Evolutionary conservation across 2,113 vertebrate genomes (phyloP).

Genomic region (Steatornis caripensis): DNA sequence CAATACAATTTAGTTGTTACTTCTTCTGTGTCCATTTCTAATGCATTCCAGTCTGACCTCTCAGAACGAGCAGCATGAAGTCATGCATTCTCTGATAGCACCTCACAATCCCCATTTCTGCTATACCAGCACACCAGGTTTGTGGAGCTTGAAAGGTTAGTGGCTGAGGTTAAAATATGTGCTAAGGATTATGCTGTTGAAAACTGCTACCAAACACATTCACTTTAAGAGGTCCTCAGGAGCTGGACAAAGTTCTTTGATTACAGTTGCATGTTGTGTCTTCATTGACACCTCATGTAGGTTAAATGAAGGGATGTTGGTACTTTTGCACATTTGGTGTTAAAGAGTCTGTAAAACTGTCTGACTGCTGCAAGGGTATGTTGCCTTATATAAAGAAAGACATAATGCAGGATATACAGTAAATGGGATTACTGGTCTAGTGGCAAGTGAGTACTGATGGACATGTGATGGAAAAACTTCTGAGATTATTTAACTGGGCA

Average conservation of each 20-base stretch:
- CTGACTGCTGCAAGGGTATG: not conserved
- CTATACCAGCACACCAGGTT: not conserved
- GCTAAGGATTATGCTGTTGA: not conserved
- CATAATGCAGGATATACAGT: not conserved
- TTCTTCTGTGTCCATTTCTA: not conserved
- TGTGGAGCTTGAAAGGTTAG: not conserved
- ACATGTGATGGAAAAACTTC: not conserved
- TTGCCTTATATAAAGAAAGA: not conserved
- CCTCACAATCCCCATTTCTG: not conserved
- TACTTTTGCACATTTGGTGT: not conserved
- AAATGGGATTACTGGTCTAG: not conserved
- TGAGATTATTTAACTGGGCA: not conserved
- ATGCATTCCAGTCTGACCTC: not conserved
- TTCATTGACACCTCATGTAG: not conserved
- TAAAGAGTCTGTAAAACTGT: not conserved
- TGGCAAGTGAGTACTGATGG: not conserved
- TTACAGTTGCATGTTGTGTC: not conserved
- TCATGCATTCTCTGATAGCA: not conserved
- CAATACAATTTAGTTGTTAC: not conserved
- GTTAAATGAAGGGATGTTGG: not conserved
- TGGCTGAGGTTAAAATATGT: not conserved
- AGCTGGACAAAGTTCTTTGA: not conserved
- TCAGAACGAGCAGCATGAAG: not conserved
- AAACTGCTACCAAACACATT: not conserved
- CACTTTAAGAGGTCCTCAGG: not conserved